Conservation (phyloP, 2,113 vertebrate species). For the Sturnus vulgaris region DNA sequence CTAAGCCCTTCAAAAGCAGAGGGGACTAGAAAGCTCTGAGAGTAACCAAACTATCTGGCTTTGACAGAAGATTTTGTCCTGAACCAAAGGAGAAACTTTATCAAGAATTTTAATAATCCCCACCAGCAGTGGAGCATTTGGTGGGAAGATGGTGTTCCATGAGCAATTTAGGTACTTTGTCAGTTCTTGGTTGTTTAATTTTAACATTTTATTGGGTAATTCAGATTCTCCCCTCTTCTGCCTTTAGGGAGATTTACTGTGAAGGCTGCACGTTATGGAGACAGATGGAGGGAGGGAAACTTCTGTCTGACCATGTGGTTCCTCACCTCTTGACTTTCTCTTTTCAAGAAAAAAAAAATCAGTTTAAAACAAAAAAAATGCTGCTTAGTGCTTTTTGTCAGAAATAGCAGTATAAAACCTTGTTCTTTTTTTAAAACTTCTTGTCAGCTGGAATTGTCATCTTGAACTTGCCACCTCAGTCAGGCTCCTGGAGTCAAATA, state of each 20-base stretch:
- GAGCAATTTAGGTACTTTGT: background rate
- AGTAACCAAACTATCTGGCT: background rate
- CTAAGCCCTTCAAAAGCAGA: background rate
- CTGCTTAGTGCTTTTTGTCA: background rate
- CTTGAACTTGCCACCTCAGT: background rate
- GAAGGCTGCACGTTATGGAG: fast-evolving
- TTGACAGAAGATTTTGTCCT: background rate
- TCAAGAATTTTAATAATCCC: background rate
- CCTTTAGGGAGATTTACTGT: background rate
- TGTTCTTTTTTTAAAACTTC: background rate
- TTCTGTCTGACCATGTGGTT: background rate
- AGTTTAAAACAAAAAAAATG: background rate
- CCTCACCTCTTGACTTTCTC: background rate
- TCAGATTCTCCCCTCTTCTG: background rate
- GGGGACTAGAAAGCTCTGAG: background rate
- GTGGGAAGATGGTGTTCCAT: background rate
- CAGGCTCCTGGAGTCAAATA: background rate
- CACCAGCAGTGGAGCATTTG: background rate
- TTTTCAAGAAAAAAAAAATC: background rate
- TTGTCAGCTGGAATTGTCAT: background rate
- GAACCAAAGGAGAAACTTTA: background rate
- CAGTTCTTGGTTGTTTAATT: background rate
- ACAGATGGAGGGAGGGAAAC: background rate
- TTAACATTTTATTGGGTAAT: background rate
- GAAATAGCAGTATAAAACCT: background rate